Evolutionary conservation across 2,888 invertebrate species (phyloP).

Genomic region (Melieria crassipennis): DNA sequence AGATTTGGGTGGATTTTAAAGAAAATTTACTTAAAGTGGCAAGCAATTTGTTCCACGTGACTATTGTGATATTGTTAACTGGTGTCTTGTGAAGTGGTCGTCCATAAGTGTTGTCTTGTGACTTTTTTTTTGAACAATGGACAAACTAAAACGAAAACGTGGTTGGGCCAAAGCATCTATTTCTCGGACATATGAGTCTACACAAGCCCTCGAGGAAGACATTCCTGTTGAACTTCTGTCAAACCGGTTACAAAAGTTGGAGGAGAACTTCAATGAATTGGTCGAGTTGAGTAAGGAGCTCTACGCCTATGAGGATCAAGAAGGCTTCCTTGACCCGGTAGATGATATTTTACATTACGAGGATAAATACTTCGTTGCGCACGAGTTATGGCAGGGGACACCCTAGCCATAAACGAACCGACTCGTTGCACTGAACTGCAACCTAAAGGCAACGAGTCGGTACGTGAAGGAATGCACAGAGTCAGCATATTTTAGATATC

Average conservation of each 20-base stretch:
- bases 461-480: too few relatives aligned
- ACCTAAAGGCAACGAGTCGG: too few relatives aligned
- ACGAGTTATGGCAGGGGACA: not conserved
- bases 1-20: too few relatives aligned
- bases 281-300: slow-evolving; percentile 7
- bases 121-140: too few relatives aligned
- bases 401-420: too few relatives aligned
- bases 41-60: too few relatives aligned
- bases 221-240: not conserved
- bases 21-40: too few relatives aligned
- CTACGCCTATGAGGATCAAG: slow-evolving; percentile 4
- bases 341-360: not conserved
- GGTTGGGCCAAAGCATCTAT: slow-evolving; percentile 3
- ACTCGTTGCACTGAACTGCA: too few relatives aligned
- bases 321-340: slow-evolving; percentile 1
- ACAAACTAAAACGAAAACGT: not conserved
- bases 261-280: slow-evolving; percentile 8
- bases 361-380: slow-evolving; percentile 8
- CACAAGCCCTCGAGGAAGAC: slow-evolving; percentile 1
- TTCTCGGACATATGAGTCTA: not conserved
- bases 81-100: too few relatives aligned
- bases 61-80: too few relatives aligned
- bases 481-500: too few relatives aligned
- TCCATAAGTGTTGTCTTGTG: too few relatives aligned
- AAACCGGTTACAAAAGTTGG: slow-evolving; percentile 12